Conservation (phyloP, 2,888 invertebrate genomes). For the Dasypogon diadema region DNA sequence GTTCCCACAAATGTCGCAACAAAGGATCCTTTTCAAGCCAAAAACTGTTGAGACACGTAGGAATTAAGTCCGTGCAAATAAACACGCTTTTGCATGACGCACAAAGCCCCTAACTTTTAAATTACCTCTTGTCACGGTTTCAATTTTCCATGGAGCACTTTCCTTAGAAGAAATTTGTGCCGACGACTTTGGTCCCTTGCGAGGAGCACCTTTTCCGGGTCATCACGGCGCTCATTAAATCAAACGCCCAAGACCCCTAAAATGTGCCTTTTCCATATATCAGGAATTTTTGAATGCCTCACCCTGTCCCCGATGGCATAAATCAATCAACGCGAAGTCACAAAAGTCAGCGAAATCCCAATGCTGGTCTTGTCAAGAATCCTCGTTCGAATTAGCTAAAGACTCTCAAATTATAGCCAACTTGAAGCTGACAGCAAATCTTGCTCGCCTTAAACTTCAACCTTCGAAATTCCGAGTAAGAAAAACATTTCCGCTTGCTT, state of each 20-base stretch:
- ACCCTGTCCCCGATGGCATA: slow-evolving; percentile 40
- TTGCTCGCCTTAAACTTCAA: slow-evolving; percentile 20
- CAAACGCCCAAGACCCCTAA: neutral
- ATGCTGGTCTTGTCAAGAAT: neutral
- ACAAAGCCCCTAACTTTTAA: neutral
- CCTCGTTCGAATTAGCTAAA: slow-evolving; percentile 31
- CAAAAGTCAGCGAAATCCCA: neutral
- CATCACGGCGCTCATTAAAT: slow-evolving; percentile 9
- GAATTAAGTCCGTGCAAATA: too few relatives aligned
- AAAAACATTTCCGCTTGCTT: slow-evolving; percentile 29
- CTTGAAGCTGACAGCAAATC: neutral
- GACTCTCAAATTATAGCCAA: slow-evolving; percentile 31
- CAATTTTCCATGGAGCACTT: too few relatives aligned
- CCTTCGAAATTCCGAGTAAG: slow-evolving; percentile 2
- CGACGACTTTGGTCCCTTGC: neutral
- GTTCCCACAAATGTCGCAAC: too few relatives aligned
- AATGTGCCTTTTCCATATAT: slow-evolving; percentile 31
- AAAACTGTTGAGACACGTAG: too few relatives aligned
- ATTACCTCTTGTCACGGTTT: slow-evolving; percentile 19
- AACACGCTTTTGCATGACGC: too few relatives aligned
- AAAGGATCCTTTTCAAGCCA: too few relatives aligned
- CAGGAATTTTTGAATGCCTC: slow-evolving; percentile 9
- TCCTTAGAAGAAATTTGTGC: neutral
- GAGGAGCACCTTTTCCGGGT: neutral
- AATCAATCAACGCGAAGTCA: slow-evolving; percentile 31